Evolutionary conservation across 2,888 invertebrate genomes (phyloP).

Genomic region (Scrobipalpa costella): DNA sequence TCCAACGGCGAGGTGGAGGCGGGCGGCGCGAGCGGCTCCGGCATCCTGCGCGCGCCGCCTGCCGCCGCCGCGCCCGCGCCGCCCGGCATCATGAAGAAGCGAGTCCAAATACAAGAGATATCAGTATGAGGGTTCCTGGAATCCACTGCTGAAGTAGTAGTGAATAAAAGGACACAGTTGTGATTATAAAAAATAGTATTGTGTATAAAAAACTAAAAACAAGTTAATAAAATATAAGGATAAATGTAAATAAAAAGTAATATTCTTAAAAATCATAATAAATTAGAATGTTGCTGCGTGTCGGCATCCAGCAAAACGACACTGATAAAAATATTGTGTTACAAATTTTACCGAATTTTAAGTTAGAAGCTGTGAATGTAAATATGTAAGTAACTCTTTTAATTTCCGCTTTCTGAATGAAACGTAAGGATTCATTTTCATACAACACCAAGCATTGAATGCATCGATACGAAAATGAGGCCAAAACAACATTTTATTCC

Average conservation of each 20-base stretch:
- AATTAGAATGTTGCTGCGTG: no score
- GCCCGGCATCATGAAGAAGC: conserved; percentile 90
- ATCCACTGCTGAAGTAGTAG: conserved; percentile 66
- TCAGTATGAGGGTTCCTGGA: conserved; percentile 86
- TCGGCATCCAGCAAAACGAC: not conserved
- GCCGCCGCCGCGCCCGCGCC: conserved; percentile 80
- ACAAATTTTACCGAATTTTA: conserved; percentile 41
- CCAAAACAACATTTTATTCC: conserved; percentile 32
- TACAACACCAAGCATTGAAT: conserved; percentile 26
- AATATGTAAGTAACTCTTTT: conserved; percentile 45
- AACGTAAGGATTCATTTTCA: conserved; percentile 24
- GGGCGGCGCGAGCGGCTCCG: conserved; percentile 64
- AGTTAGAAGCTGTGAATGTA: conserved; percentile 41
- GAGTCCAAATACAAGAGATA: conserved; percentile 96
- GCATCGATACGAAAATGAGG: conserved; percentile 14
- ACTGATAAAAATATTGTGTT: not conserved
- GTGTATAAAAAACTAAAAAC: conserved; percentile 46
- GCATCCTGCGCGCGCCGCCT: conserved; percentile 73
- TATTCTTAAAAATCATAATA: not conserved
- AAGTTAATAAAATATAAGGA: conserved; percentile 14
- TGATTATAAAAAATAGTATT: conserved; percentile 49
- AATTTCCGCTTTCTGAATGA: conserved; percentile 41
- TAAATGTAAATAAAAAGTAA: conserved; percentile 36
- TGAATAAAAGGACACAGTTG: conserved; percentile 74
- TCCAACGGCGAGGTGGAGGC: conserved; percentile 68